These are phyloP conservation scores for Daktulosphaira vitifoliae DNA, from an alignment of 1,140 invertebrate genomes.

Conservation along the genomic window DNA sequence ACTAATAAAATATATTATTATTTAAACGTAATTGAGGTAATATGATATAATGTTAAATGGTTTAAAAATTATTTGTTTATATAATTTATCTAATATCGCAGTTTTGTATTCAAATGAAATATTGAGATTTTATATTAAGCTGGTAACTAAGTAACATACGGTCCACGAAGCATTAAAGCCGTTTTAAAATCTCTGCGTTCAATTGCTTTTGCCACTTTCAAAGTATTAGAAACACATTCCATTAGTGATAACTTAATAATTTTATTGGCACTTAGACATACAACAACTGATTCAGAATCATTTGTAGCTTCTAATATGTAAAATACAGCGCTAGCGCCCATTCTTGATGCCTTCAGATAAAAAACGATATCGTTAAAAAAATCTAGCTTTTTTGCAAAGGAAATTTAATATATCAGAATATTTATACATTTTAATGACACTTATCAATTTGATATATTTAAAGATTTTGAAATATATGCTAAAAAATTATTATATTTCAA, in stretches of 20 bases:
- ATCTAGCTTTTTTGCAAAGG: neutral
- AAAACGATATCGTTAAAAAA: constrained; percentile 23
- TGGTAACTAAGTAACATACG: too few relatives aligned
- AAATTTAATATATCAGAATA: too few relatives aligned
- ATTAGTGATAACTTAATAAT: constrained; percentile 90
- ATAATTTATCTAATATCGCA: too few relatives aligned
- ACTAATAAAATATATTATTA: too few relatives aligned
- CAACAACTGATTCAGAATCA: constrained; percentile 86
- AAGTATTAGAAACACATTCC: constrained; percentile 92
- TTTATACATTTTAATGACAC: too few relatives aligned
- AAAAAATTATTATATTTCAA: constrained; percentile 43
- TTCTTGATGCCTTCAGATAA: constrained; percentile 75
- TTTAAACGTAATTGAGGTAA: too few relatives aligned
- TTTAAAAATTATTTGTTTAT: too few relatives aligned
- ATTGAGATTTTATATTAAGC: too few relatives aligned
- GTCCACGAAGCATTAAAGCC: constrained; percentile 87
- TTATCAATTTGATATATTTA: too few relatives aligned
- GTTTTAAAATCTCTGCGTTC: constrained; percentile 84
- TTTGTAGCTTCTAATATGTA: constrained; percentile 92
- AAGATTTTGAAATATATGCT: neutral
- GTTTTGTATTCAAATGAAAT: too few relatives aligned
- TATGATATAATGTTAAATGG: too few relatives aligned
- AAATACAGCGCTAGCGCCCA: constrained; percentile 98
- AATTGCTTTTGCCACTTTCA: constrained; percentile 80
- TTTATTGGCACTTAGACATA: constrained; percentile 94